phyloP scores from a whole-genome alignment of 1,140 invertebrate genomes.

The Zeugodacus cucurbitae region DNA sequence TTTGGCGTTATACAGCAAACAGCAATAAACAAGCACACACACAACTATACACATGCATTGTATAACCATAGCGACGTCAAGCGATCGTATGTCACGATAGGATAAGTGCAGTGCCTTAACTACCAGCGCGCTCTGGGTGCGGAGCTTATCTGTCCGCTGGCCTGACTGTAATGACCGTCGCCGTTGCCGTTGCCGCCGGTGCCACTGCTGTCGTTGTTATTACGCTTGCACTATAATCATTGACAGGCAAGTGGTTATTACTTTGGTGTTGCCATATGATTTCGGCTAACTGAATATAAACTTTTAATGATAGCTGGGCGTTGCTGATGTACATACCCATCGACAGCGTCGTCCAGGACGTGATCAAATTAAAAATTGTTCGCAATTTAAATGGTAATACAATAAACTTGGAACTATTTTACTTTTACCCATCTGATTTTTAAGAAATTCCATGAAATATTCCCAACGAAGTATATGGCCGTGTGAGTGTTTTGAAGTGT shows the following conservation, averaged over 20 bases:
- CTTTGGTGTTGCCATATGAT: constrained; percentile 38
- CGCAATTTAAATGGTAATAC: constrained; percentile 32
- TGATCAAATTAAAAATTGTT: constrained; percentile 24
- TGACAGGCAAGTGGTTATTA: constrained; percentile 25
- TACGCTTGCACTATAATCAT: constrained; percentile 30
- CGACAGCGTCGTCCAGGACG: constrained; percentile 6
- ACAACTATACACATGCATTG: neutral
- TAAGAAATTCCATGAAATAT: neutral
- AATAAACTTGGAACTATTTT: neutral
- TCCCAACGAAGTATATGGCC: neutral
- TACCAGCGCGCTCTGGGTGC: neutral
- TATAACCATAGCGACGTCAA: neutral
- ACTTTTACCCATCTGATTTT: neutral
- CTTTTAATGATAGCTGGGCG: constrained; percentile 32
- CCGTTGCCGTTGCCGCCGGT: neutral
- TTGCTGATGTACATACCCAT: constrained; percentile 32
- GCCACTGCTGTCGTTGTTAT: constrained; percentile 26
- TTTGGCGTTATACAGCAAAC: neutral
- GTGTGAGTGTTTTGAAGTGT: too few species aligned
- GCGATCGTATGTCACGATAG: constrained; percentile 33
- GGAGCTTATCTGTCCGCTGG: constrained; percentile 9
- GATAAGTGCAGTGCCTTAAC: constrained; percentile 20
- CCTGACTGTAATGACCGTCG: constrained; percentile 4
- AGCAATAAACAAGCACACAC: neutral
- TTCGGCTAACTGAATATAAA: constrained; percentile 36